phyloP scores from a whole-genome alignment of 2,113 vertebrate species.

The Condylura cristata region DNA sequence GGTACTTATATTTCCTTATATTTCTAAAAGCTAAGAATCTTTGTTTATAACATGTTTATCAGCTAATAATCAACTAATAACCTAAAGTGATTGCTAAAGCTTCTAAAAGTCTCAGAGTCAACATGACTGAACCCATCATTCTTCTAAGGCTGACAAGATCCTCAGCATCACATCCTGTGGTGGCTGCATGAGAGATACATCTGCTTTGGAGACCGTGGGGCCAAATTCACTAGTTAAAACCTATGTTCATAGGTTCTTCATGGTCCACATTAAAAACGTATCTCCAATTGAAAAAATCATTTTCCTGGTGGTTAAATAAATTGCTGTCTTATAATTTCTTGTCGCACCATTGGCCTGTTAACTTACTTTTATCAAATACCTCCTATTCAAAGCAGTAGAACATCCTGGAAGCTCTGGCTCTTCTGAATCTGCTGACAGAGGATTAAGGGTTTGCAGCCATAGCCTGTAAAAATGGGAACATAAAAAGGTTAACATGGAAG shows the following conservation, averaged over 20 bases:
- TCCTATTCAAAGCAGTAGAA: neutral
- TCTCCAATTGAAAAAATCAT: neutral
- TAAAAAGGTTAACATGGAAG: neutral
- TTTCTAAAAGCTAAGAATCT: neutral
- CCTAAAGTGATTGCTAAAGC: neutral
- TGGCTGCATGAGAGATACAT: neutral
- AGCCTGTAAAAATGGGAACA: neutral
- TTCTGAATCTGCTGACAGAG: conserved; percentile 28
- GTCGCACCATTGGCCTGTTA: neutral
- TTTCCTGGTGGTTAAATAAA: neutral
- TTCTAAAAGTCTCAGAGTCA: neutral
- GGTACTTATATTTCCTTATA: neutral
- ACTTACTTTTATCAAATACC: neutral
- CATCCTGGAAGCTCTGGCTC: neutral
- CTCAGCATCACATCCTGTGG: neutral
- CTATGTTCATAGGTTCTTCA: neutral
- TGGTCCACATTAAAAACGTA: neutral
- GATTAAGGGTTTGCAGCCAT: neutral
- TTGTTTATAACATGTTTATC: neutral
- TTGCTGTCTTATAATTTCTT: neutral
- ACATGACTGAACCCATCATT: neutral
- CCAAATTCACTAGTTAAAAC: neutral
- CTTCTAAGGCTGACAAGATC: neutral
- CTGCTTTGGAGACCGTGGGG: neutral
- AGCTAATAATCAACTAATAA: neutral